Evolutionary conservation across 2,888 invertebrate genomes (phyloP).

Genomic region (Cremastinae sp.): DNA sequence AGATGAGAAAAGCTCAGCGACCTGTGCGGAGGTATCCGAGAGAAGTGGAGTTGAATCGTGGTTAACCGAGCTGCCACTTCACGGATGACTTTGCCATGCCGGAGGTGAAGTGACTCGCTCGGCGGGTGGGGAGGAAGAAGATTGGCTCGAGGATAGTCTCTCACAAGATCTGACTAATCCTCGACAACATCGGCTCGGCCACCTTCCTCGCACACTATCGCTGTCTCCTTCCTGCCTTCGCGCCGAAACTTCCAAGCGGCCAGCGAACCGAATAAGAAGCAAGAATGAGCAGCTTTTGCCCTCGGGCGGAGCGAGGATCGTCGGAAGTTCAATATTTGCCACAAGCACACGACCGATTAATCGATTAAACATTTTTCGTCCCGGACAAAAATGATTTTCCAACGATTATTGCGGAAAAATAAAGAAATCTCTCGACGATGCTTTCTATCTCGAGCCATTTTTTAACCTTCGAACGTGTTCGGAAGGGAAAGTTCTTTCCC

Average conservation of each 20-base stretch:
- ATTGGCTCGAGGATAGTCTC: slow-evolving; percentile 19
- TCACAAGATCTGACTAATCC: slow-evolving; percentile 66
- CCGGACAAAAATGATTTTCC: no score
- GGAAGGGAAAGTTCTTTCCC: no score
- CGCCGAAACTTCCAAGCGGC: slow-evolving; percentile 41
- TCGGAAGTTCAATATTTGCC: neutral
- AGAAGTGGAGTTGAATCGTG: slow-evolving; percentile 55
- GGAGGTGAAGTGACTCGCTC: neutral
- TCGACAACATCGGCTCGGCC: slow-evolving; percentile 62
- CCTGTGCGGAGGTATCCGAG: slow-evolving; percentile 22
- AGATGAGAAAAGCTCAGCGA: slow-evolving; percentile 38
- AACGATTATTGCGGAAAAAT: no score
- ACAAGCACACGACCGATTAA: no score
- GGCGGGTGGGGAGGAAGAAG: neutral
- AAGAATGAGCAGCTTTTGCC: slow-evolving; percentile 29
- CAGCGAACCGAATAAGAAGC: slow-evolving; percentile 29
- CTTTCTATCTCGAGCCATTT: no score
- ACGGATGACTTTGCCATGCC: slow-evolving; percentile 35
- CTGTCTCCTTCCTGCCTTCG: slow-evolving; percentile 52
- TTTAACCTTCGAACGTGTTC: no score
- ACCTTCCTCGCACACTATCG: slow-evolving; percentile 55
- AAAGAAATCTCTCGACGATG: no score
- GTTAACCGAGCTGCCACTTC: slow-evolving; percentile 49
- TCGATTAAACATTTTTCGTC: no score
- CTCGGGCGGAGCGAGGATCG: slow-evolving; percentile 5